Evolutionary conservation across 2,888 invertebrate genomes (phyloP), one percentile per base, ranked within the genome.

Genomic region (Tipula confusa): DNA sequence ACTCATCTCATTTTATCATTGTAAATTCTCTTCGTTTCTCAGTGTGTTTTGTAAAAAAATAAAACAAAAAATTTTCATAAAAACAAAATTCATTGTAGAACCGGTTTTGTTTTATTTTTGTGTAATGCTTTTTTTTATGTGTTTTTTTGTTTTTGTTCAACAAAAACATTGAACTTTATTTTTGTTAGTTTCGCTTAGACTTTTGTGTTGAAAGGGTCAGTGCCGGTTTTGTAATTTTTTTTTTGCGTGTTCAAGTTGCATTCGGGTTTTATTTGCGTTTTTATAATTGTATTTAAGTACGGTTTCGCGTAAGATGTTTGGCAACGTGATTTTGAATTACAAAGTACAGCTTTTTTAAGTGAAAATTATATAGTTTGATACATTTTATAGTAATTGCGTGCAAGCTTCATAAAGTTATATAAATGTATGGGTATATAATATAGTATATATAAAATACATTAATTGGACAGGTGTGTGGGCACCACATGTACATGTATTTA

Each of bases 161-260:
- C 64, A 64, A 64, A 64, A 64, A 64, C 64, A 64, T 64, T 64
- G 64, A 64, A 64, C 64, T 64, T 24, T 64, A 64, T 64, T 64
- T 64, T 64, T 24, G 64, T 64, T 64, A 64, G 64, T 64, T 64
- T 64, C 64, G 64, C 64, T 64, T 64, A 24, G 64, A 64, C 64
- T 64, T 24, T 64, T 64, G 64, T 64, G 24, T 64, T 64, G 64
- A 64, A 24, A 64, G 64, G 64, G 64, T 64, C 64, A 64, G 64
- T 64, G 64, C 24, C 64, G 64, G 64, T 64, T 24, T 11, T n/a
- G n/a, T n/a, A n/a, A n/a, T n/a, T n/a, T 64, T 24, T 18, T 43
- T 43, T 24, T 64, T 24, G 64, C 7, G 0, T 24, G 7, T n/a
- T n/a, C n/a, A n/a, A n/a, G 64, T 64, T 64, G 11, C 64, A 24